Evolutionary conservation across 1,140 invertebrate genomes (phyloP).

Genomic region (Pachyrhynchus sulphureomaculatus): DNA sequence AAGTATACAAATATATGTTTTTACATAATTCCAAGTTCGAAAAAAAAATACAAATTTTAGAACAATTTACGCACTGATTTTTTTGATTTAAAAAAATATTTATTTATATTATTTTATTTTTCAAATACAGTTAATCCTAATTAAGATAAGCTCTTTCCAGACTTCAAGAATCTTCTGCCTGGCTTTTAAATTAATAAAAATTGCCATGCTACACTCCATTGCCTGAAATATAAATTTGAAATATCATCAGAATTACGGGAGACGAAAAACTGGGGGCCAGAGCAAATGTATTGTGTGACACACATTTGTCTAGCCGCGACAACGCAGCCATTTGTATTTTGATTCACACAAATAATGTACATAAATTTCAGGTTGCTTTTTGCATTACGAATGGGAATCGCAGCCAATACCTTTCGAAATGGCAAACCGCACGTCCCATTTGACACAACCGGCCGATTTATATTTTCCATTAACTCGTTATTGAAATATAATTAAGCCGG

Average conservation of each 20-base stretch:
- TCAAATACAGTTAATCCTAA: no score
- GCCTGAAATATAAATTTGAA: slow-evolving; percentile 6
- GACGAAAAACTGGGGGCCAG: slow-evolving; percentile 3
- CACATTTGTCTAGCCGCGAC: slow-evolving; percentile 22
- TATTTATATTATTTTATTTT: no score
- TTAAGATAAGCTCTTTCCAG: no score
- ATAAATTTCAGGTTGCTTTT: slow-evolving; percentile 4
- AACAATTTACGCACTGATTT: no score
- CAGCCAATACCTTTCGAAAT: slow-evolving; percentile 16
- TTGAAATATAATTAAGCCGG: slow-evolving; percentile 32
- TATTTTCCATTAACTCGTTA: slow-evolving; percentile 35
- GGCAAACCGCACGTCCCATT: slow-evolving; percentile 23
- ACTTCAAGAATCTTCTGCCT: no score
- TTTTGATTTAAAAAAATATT: no score
- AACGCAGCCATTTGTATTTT: slow-evolving; percentile 18
- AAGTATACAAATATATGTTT: no score
- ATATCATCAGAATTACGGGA: background rate
- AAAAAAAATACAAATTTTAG: no score
- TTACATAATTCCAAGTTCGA: no score
- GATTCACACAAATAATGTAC: slow-evolving; percentile 23
- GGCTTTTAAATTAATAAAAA: slow-evolving; percentile 8
- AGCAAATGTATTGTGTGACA: slow-evolving; percentile 28
- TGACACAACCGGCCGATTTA: slow-evolving; percentile 20
- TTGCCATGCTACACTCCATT: slow-evolving; percentile 4
- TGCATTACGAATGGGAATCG: background rate